Conservation (phyloP, 2,113 vertebrate species). For the Zeus faber region DNA sequence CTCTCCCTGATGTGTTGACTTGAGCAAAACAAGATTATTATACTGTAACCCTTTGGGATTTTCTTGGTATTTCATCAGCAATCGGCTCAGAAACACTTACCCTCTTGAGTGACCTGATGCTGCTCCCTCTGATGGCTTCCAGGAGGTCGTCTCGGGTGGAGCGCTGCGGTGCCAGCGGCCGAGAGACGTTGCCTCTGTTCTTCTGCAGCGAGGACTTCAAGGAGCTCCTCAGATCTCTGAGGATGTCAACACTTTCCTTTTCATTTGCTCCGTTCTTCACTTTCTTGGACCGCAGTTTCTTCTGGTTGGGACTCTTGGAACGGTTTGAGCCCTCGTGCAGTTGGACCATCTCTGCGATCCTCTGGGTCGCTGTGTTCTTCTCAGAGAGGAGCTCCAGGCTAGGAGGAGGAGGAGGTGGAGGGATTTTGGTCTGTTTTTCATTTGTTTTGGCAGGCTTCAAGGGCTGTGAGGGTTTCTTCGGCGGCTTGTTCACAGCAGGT, state of each 20-base stretch:
- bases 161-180: conserved; percentile 75
- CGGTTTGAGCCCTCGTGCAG: conserved; percentile 72
- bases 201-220: conserved; percentile 78
- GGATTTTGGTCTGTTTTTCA: conserved; percentile 45
- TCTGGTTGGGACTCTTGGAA: conserved; percentile 70
- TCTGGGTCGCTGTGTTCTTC: conserved; percentile 75
- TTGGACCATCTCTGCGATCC: conserved; percentile 83
- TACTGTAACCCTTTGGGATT: not conserved
- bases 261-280: conserved; percentile 66
- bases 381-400: conserved; percentile 39
- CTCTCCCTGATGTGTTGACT: not conserved
- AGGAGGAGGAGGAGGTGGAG: conserved; percentile 35
- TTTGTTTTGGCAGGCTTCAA: too few relatives aligned
- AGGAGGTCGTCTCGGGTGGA: conserved; percentile 83
- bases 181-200: conserved; percentile 73
- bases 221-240: conserved; percentile 83
- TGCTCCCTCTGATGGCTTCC: conserved; percentile 85
- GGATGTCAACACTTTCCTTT: conserved; percentile 70
- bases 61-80: too few relatives aligned
- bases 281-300: conserved; percentile 83
- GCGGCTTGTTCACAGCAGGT: conserved; percentile 71
- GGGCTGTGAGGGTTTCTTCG: conserved; percentile 72
- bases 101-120: conserved; percentile 75
- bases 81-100: conserved; percentile 63
- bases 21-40: not conserved